Evolutionary conservation across 2,797 vertebrate genomes (phyloP).

Genomic region (Anisognathus igniventris): DNA sequence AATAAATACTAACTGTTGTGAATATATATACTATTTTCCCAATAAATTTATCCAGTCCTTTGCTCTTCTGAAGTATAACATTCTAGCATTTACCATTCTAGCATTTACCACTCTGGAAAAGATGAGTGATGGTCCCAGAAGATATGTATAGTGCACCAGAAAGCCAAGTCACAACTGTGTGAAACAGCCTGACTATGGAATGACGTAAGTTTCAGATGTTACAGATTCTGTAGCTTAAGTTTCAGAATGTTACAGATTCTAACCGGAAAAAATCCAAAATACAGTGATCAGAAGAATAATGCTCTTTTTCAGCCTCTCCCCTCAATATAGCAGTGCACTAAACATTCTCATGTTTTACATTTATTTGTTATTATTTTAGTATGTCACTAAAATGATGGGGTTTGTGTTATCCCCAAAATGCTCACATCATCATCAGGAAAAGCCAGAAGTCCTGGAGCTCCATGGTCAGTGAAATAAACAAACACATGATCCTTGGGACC

Average conservation of each 20-base stretch:
- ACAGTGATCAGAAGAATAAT: neutral
- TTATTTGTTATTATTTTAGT: neutral
- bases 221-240: neutral
- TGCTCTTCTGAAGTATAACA: neutral
- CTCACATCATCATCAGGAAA: constrained; percentile 91
- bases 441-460: constrained; percentile 87
- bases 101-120: neutral
- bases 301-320: neutral
- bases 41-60: neutral
- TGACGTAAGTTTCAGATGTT: neutral
- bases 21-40: neutral
- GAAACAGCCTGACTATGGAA: neutral
- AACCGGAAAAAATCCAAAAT: neutral
- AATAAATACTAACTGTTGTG: neutral
- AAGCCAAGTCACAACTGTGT: neutral
- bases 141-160: neutral
- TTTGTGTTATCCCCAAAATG: neutral
- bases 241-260: neutral
- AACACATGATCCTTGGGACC: constrained; percentile 93
- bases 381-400: neutral
- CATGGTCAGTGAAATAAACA: constrained; percentile 95
- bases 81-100: neutral
- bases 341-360: neutral
- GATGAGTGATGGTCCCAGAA: neutral
- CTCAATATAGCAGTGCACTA: neutral